These are phyloP conservation scores for Hyppa rectilinea DNA, from an alignment of 2,888 invertebrate genomes.

Conservation along the genomic window DNA sequence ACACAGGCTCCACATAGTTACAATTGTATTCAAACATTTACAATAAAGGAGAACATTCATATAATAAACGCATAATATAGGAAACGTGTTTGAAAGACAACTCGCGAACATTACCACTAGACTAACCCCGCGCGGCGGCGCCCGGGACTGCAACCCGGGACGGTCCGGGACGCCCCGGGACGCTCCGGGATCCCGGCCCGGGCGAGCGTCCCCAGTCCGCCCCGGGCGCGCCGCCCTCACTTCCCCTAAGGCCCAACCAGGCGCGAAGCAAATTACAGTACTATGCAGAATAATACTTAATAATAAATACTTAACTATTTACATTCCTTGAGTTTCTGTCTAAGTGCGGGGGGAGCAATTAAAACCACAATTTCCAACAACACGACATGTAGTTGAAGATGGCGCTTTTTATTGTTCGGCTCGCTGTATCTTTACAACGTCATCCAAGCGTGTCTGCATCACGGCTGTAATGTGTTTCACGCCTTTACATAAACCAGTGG, in stretches of 20 bases:
- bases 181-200: slow-evolving; percentile 12
- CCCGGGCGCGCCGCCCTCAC: slow-evolving; percentile 49
- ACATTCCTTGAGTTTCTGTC: slow-evolving; percentile 74
- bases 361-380: slow-evolving; percentile 56
- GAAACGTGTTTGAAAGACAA: slow-evolving; percentile 87
- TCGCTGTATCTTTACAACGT: slow-evolving; percentile 42
- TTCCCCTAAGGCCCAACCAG: slow-evolving; percentile 69
- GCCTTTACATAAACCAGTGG: slow-evolving; percentile 76
- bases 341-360: slow-evolving; percentile 64
- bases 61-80: slow-evolving; percentile 90
- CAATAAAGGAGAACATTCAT: slow-evolving; percentile 90
- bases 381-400: slow-evolving; percentile 38
- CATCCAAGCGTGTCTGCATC: slow-evolving; percentile 67
- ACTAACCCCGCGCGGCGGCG: slow-evolving; percentile 61
- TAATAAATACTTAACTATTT: slow-evolving; percentile 87
- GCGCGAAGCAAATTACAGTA: slow-evolving; percentile 88
- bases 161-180: slow-evolving; percentile 15
- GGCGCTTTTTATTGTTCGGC: slow-evolving; percentile 33
- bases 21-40: slow-evolving; percentile 88
- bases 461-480: slow-evolving; percentile 87
- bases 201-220: slow-evolving; percentile 24
- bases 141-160: slow-evolving; percentile 25
- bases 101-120: slow-evolving; percentile 78
- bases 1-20: slow-evolving; percentile 79
- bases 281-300: slow-evolving; percentile 84